Base-by-base conservation (phyloP, 2,888 invertebrate species). In the Perdita meconis region DNA sequence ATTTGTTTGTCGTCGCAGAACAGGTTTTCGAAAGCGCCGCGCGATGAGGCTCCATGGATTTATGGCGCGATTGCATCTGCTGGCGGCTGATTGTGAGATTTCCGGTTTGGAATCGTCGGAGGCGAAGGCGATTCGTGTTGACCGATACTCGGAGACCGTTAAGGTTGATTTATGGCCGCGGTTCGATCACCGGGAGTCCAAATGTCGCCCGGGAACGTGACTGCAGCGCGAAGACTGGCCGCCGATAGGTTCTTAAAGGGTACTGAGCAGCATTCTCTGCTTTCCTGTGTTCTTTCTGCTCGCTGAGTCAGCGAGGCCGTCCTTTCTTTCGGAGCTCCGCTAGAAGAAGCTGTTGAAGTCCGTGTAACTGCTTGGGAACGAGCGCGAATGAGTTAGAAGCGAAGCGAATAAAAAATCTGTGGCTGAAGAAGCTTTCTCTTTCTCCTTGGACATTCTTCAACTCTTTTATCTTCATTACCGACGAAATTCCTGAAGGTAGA, bases 131-230 rank as follows among this genome's bases (percentile, higher is more conserved):
- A 44, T 4, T 26, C 0, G 6, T 6, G n/a, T 22, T 26, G 40
- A 16, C 34, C 19, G 12, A 3, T 1, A 26, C 59, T 12, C 1
- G n/a, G 3, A 24, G 8, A 24, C 42, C 24, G 51, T 51, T 12
- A n/a, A 63, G 38, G 59, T 47, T 26, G 53, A 63, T 44, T 55
- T 44, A 53, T 34, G 26, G 13, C 0, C 2, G 53, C 0, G 1
- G 34, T 56, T 70, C 38, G 24, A 30, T 55, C 64, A 13, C 19
- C 42, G 34, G 42, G n/a, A 40, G 13, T 24, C 16, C 60, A 60
- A 72, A 72, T 60, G 72, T 60, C 53, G 68, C 3, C 36, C 51
- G 71, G 34, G 24, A 51, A 67, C 51, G 42, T 34, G 56, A 50
- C n/a, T 10, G 30, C 6, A 56, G 36, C 36, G 34, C 47, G 47